A percentile compares a stretch with the other conserved stretches of the same genome.
Conservation (phyloP, 2,113 vertebrate genomes). For the Corythaeola cristata region DNA sequence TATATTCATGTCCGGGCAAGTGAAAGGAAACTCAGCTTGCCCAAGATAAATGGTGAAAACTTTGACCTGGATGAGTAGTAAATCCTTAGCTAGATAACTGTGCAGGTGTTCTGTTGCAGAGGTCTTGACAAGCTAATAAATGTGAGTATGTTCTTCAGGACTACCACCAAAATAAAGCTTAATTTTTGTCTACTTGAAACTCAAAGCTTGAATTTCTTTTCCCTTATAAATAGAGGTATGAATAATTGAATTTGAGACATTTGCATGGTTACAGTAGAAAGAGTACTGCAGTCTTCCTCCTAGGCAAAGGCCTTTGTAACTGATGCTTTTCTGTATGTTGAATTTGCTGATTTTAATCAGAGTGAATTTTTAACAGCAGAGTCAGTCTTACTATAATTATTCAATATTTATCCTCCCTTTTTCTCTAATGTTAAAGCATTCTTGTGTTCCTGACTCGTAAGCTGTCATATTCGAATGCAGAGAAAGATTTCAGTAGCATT, state of each 20-base stretch:
- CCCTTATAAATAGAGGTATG: background rate
- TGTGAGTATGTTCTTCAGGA: background rate
- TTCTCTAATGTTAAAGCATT: background rate
- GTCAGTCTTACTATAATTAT: background rate
- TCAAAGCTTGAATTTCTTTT: background rate
- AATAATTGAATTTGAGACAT: background rate
- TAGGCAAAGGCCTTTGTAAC: background rate
- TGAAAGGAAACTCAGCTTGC: background rate
- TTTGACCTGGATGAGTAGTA: slow-evolving; percentile 36
- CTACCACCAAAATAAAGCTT: background rate
- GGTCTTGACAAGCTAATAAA: background rate
- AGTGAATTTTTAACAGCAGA: background rate
- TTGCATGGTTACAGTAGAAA: background rate
- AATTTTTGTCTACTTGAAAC: background rate
- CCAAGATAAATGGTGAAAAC: slow-evolving; percentile 11
- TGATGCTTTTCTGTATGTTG: background rate
- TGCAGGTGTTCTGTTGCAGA: background rate
- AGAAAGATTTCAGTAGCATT: background rate
- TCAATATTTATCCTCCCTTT: background rate
- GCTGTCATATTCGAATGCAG: background rate
- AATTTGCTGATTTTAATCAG: background rate
- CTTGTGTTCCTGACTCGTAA: background rate
- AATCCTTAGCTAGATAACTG: slow-evolving; percentile 20
- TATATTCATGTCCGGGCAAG: slow-evolving; percentile 38
- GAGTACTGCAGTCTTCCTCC: background rate